phyloP scores from a whole-genome alignment of 2,888 invertebrate species.

The Epistrophe grossulariae region DNA sequence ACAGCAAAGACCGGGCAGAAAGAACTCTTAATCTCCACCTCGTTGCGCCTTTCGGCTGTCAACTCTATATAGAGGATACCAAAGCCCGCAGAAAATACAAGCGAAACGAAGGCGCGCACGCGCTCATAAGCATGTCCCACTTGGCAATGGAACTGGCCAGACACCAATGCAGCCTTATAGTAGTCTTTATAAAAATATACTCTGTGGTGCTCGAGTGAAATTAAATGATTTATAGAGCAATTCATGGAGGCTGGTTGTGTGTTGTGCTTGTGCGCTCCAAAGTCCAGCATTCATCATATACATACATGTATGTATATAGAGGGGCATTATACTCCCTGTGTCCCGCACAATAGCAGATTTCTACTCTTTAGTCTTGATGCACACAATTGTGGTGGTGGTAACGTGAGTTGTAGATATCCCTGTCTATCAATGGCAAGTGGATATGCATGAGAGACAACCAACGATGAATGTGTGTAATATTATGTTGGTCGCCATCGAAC shows the following conservation, averaged over 20 bases:
- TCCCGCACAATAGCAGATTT: neutral
- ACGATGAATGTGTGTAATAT: conserved; percentile 20
- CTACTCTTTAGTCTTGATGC: neutral
- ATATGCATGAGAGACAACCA: conserved; percentile 35
- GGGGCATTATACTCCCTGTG: neutral
- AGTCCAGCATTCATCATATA: conserved; percentile 45
- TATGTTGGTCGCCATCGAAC: conserved; percentile 48
- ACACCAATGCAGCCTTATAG: neutral
- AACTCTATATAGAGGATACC: conserved; percentile 22
- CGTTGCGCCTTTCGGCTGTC: conserved; percentile 74
- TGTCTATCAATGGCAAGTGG: conserved; percentile 59
- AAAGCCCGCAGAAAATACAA: conserved; percentile 16
- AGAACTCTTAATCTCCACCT: conserved; percentile 69
- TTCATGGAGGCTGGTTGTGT: conserved; percentile 65
- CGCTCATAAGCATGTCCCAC: conserved; percentile 71
- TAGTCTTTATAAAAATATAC: conserved; percentile 25
- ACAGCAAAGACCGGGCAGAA: conserved; percentile 34
- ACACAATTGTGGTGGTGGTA: conserved; percentile 21
- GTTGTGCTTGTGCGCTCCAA: conserved; percentile 33
- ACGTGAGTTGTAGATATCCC: conserved; percentile 57
- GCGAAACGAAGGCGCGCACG: conserved; percentile 70
- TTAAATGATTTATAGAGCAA: conserved; percentile 71
- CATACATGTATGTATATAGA: too few species aligned
- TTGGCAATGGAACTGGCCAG: conserved; percentile 62
- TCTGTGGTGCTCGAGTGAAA: conserved; percentile 34